Evolutionary conservation across 2,797 vertebrate genomes (phyloP).

Genomic region (Echeneis naucrates): DNA sequence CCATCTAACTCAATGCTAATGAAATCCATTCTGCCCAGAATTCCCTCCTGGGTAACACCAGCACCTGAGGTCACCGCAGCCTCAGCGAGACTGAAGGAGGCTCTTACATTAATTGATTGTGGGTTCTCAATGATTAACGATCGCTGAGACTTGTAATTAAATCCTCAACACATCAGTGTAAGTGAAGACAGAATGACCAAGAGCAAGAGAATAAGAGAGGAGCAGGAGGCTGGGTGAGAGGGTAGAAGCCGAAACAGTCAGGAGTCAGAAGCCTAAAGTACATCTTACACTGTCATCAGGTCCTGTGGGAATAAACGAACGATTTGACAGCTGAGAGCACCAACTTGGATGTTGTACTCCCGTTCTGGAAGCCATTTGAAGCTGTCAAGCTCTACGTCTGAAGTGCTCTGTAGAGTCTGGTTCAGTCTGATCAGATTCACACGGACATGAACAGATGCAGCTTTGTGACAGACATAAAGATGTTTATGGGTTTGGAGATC

Average conservation of each 20-base stretch:
- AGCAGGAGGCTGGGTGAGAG: slow-evolving; percentile 11
- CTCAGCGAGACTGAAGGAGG: slow-evolving; percentile 49
- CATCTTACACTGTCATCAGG: slow-evolving; percentile 27
- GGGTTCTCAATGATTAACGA: slow-evolving; percentile 83
- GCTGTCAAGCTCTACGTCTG: slow-evolving; percentile 34
- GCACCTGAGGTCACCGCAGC: slow-evolving; percentile 79
- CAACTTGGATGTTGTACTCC: slow-evolving; percentile 18
- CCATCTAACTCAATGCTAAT: slow-evolving; percentile 75
- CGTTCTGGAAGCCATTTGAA: slow-evolving; percentile 36
- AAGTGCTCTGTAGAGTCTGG: slow-evolving; percentile 38
- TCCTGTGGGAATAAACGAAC: slow-evolving; percentile 43
- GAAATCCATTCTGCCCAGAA: slow-evolving; percentile 78
- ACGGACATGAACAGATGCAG: slow-evolving; percentile 12
- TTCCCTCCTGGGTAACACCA: slow-evolving; percentile 62
- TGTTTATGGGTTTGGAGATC: slow-evolving; percentile 13
- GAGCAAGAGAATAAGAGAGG: slow-evolving; percentile 28
- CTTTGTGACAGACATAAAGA: neutral
- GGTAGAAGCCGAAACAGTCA: slow-evolving; percentile 12
- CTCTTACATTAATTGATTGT: slow-evolving; percentile 81
- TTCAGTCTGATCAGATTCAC: slow-evolving; percentile 45
- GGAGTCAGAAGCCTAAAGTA: slow-evolving; percentile 23
- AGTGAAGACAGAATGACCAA: slow-evolving; percentile 53
- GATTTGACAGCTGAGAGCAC: slow-evolving; percentile 44
- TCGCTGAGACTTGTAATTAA: slow-evolving; percentile 83
- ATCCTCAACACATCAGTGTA: slow-evolving; percentile 72